Conservation (phyloP, 2,797 vertebrate genomes). For the Ctenochaetus hawaiiensis region DNA sequence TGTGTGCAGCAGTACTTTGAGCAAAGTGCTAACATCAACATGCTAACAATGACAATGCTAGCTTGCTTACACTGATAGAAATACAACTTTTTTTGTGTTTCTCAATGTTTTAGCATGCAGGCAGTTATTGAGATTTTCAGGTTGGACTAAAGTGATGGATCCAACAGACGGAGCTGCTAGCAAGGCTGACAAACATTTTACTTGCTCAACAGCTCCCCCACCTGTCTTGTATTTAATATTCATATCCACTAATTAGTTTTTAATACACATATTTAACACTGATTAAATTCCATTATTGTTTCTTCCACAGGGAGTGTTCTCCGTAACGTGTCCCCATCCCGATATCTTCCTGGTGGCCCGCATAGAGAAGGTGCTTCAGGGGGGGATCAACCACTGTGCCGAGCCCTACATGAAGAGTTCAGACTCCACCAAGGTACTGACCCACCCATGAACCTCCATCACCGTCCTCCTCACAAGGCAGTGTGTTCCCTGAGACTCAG, state of each 20-base stretch:
- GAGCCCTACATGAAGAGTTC: conserved; percentile 98
- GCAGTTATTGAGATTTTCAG: neutral
- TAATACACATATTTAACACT: conserved; percentile 1
- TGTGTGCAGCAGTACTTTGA: too few relatives aligned
- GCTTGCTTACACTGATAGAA: too few relatives aligned
- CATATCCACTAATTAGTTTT: neutral
- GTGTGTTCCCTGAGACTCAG: conserved; percentile 39
- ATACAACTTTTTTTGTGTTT: too few relatives aligned
- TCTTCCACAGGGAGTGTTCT: conserved; percentile 92
- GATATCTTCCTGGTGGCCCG: conserved; percentile 98
- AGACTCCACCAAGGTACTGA: conserved; percentile 95
- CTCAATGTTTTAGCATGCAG: too few relatives aligned
- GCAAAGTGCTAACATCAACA: too few relatives aligned
- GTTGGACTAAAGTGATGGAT: too few relatives aligned
- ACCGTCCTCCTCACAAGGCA: conserved; percentile 1
- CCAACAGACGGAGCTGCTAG: neutral
- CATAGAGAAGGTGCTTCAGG: conserved; percentile 97
- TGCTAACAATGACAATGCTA: too few relatives aligned
- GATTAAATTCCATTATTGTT: neutral
- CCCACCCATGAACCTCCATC: conserved; percentile 16
- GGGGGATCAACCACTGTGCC: conserved; percentile 95
- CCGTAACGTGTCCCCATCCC: conserved; percentile 94
- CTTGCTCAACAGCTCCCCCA: neutral
- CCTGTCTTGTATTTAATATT: neutral
- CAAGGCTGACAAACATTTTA: neutral